Percentiles rank a stretch among this genome's conserved stretches.
These are phyloP conservation scores for Saccostrea echinata DNA, from an alignment of 1,140 invertebrate genomes.

Conservation along the genomic window DNA sequence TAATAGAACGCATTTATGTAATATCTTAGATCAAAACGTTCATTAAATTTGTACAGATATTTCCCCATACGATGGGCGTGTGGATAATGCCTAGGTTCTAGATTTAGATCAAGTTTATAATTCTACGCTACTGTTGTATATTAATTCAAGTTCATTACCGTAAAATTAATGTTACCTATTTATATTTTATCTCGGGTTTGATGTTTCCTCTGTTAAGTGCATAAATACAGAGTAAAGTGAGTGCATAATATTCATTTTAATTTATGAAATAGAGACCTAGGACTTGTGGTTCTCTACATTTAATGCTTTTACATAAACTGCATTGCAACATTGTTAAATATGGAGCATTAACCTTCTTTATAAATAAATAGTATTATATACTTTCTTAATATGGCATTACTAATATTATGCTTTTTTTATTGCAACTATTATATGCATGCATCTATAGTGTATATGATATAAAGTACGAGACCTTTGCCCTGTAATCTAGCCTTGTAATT, in stretches of 20 bases:
- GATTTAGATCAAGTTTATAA: not conserved
- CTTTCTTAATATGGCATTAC: too few species aligned
- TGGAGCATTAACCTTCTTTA: too few species aligned
- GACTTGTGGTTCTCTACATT: not conserved
- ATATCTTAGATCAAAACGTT: constrained; percentile 5
- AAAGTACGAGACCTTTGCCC: too few species aligned
- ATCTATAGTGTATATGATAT: too few species aligned
- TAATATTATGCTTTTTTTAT: too few species aligned
- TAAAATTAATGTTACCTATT: constrained; percentile 7
- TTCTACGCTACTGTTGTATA: constrained; percentile 23
- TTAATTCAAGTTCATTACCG: constrained; percentile 22
- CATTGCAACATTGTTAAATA: too few species aligned
- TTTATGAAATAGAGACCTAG: not conserved
- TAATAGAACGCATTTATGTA: constrained; percentile 21
- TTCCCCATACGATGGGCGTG: not conserved
- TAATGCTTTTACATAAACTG: too few species aligned
- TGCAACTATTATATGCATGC: too few species aligned
- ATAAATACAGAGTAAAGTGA: not conserved
- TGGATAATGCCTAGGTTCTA: not conserved
- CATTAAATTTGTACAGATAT: constrained; percentile 4
- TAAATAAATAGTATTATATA: too few species aligned
- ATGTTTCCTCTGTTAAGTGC: constrained; percentile 16
- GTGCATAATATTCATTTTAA: not conserved
- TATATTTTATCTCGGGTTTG: not conserved
- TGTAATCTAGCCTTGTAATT: too few species aligned